A percentile compares a stretch with the other conserved stretches of the same genome.
Evolutionary conservation across 1,140 invertebrate species (phyloP).

Genomic region (Drosophila miranda): DNA sequence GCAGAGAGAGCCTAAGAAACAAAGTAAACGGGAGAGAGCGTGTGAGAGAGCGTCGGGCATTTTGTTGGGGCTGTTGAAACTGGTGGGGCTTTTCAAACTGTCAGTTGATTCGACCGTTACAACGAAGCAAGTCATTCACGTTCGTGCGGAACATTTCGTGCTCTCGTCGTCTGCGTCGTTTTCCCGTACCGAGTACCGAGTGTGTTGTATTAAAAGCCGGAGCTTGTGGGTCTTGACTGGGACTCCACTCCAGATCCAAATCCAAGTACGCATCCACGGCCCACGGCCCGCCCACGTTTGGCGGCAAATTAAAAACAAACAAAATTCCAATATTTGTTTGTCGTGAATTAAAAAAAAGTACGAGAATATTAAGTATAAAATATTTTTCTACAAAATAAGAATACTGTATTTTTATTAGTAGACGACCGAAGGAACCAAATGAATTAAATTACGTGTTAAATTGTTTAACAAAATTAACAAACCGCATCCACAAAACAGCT

Average conservation of each 20-base stretch:
- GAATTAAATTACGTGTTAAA: constrained; percentile 70
- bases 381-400: constrained; percentile 19
- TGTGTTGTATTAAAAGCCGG: constrained; percentile 40
- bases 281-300: constrained; percentile 15
- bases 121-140: constrained; percentile 58
- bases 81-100: constrained; percentile 3
- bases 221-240: constrained; percentile 16
- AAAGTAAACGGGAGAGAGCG: neutral
- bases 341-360: constrained; percentile 32
- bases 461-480: constrained; percentile 56
- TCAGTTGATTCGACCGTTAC: constrained; percentile 64
- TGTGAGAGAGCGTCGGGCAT: neutral
- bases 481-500: constrained; percentile 38
- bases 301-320: constrained; percentile 64
- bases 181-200: constrained; percentile 53
- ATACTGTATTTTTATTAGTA: constrained; percentile 45
- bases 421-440: constrained; percentile 21
- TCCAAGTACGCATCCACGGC: neutral
- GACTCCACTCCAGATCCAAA: constrained; percentile 30
- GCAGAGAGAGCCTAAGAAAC: neutral
- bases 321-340: constrained; percentile 53
- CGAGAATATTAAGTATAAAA: constrained; percentile 5
- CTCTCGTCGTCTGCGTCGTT: constrained; percentile 48
- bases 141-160: constrained; percentile 52
- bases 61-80: no score